phyloP scores from a whole-genome alignment of 2,888 invertebrate species.

The Seira ritae region DNA sequence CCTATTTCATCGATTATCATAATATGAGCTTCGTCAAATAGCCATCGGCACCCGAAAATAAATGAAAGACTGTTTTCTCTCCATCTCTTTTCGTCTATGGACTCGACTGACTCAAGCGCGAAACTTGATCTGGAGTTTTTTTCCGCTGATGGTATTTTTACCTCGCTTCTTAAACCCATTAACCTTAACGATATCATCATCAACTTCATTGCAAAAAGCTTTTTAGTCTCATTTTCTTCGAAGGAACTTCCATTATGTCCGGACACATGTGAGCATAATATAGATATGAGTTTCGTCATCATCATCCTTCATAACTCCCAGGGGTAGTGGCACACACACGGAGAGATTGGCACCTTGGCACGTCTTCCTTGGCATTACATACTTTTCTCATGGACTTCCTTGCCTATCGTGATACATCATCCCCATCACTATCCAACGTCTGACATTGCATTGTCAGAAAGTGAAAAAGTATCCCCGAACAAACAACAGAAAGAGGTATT shows the following conservation, averaged over 20 bases:
- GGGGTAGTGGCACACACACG: background rate
- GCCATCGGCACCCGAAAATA: background rate
- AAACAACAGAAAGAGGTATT: no score
- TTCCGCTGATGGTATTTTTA: conserved; percentile 33
- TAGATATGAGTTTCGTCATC: background rate
- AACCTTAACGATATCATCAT: conserved; percentile 30
- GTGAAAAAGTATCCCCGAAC: conserved; percentile 16
- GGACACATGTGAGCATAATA: background rate
- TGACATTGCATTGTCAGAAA: conserved; percentile 18
- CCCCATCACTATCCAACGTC: no score
- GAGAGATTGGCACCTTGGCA: background rate
- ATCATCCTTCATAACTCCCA: background rate
- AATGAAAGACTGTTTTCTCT: background rate
- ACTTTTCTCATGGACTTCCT: no score
- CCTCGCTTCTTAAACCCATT: conserved; percentile 12
- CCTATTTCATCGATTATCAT: background rate
- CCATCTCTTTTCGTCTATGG: background rate
- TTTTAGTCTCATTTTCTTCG: conserved; percentile 9
- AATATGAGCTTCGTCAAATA: background rate
- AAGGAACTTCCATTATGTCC: no score
- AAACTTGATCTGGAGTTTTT: conserved; percentile 45
- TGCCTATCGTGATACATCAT: no score
- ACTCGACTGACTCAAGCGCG: conserved; percentile 5
- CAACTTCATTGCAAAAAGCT: conserved; percentile 4
- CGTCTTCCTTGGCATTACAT: background rate